Evolutionary conservation across 2,113 vertebrate species (phyloP).

Genomic region (Blennius ocellaris): DNA sequence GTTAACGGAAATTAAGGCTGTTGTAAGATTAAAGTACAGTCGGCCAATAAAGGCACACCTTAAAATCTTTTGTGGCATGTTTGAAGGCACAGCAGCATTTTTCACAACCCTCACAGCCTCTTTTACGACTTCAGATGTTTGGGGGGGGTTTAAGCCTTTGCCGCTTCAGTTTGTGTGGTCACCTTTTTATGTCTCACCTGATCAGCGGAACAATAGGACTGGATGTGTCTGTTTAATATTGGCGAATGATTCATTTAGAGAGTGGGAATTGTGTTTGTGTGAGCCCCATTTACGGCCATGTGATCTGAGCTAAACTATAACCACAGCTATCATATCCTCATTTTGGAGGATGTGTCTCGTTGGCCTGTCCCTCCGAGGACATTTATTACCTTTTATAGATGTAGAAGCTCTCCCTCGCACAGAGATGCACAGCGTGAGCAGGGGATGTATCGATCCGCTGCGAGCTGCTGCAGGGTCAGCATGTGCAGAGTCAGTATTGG

Average conservation of each 20-base stretch:
- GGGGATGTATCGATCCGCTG: constrained; percentile 66
- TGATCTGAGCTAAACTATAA: constrained; percentile 7
- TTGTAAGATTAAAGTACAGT: constrained; percentile 3
- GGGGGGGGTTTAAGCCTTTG: not conserved
- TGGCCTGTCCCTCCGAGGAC: constrained; percentile 27
- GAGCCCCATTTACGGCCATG: not conserved
- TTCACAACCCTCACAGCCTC: not conserved
- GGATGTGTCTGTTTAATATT: not conserved
- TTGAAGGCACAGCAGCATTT: constrained; percentile 5
- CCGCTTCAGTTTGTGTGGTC: not conserved
- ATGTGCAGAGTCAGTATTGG: constrained; percentile 68
- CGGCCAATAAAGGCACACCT: constrained; percentile 25
- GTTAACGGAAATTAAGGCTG: constrained; percentile 25
- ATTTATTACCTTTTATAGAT: constrained; percentile 38
- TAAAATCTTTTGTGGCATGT: constrained; percentile 8
- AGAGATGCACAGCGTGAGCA: constrained; percentile 31
- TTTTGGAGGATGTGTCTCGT: constrained; percentile 29
- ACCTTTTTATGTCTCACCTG: constrained; percentile 1
- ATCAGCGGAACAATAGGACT: not conserved
- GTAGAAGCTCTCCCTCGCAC: constrained; percentile 5
- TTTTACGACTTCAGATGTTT: not conserved
- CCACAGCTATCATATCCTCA: constrained; percentile 2
- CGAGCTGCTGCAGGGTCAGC: constrained; percentile 70
- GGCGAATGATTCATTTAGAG: not conserved
- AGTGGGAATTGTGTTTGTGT: not conserved